Evolutionary conservation across 1,140 invertebrate genomes (phyloP), one percentile per base, ranked within the genome.

Genomic region (Episyrphus balteatus): DNA sequence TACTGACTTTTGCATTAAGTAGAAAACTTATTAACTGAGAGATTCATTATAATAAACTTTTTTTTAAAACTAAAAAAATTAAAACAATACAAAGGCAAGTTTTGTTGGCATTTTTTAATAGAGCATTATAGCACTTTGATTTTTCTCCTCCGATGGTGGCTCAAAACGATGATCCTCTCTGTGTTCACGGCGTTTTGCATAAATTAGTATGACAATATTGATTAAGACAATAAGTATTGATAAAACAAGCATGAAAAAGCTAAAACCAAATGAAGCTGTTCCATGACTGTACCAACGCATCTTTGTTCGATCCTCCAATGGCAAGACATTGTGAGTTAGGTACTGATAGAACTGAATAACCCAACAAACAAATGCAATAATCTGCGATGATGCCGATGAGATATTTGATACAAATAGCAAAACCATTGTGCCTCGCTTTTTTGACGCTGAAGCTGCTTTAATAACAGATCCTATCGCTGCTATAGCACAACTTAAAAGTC

Each of bases 281-380:
- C 61, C 62, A 7, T 51, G 53, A 38, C 62, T 64, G 31, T 64
- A 60, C 66, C 66, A 68, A 26, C 61, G 46, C 13, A 39, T 52
- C 19, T 61, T 51, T 26, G 21, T 26, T n/a, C 55, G 56, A 44
- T 68, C 62, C 19, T 58, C 58, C 1, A 49, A 40, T 6, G 59
- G 36, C 7, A 68, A 47, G 1, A 68, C 65, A 42, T 68, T 68
- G 37, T 62, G 55, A n/a, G 47, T 56, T 5, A 68, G 54, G 51
- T 68, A 65, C 33, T 64, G 52, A 45, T 56, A 59, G 42, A 68
- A 68, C 44, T 68, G 65, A 34, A 65, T 49, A 40, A 66, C 53
- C 66, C 66, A 68, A 30, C 62, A 54, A 14, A 62, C 40, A 37
- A 68, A 68, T 0, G 66, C 64, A 19, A 68, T 41, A 2, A 67